Conservation (phyloP, 1,140 invertebrate species). For the Pinna nobilis region DNA sequence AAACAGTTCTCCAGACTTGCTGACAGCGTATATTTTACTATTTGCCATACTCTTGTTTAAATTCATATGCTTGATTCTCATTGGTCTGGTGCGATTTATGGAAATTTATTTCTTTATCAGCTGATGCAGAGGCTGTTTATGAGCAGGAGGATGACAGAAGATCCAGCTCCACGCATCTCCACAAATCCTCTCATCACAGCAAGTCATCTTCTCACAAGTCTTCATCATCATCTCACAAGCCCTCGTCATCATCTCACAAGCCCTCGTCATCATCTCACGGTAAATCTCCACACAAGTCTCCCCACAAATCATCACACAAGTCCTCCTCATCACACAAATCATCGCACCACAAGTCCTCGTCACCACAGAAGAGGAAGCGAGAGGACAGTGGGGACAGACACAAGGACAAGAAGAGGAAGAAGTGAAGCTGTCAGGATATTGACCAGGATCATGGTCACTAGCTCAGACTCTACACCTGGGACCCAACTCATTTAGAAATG, state of each 20-base stretch:
- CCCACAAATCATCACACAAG: slow-evolving; percentile 43
- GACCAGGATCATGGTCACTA: background rate
- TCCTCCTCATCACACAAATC: slow-evolving; percentile 31
- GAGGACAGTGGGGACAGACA: slow-evolving; percentile 38
- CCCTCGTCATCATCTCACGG: slow-evolving; percentile 24
- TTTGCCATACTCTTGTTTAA: too few species aligned
- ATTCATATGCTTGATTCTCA: too few species aligned
- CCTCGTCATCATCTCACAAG: slow-evolving; percentile 15
- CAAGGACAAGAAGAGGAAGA: slow-evolving; percentile 36
- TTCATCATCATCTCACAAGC: slow-evolving; percentile 1
- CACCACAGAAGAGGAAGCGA: slow-evolving; percentile 38
- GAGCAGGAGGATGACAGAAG: slow-evolving; percentile 7
- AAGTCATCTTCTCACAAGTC: background rate
- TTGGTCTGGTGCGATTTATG: too few species aligned
- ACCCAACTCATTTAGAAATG: too few species aligned
- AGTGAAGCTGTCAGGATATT: background rate
- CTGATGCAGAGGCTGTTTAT: slow-evolving; percentile 35
- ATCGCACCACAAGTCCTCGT: slow-evolving; percentile 39
- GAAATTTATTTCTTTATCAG: slow-evolving; percentile 9
- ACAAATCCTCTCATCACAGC: background rate
- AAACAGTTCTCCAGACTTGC: too few species aligned
- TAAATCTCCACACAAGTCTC: slow-evolving; percentile 43
- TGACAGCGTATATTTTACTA: too few species aligned
- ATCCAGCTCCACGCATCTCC: background rate
- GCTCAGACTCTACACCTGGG: too few species aligned